Conservation (phyloP, 2,888 invertebrate genomes). For the Timandra comae region DNA sequence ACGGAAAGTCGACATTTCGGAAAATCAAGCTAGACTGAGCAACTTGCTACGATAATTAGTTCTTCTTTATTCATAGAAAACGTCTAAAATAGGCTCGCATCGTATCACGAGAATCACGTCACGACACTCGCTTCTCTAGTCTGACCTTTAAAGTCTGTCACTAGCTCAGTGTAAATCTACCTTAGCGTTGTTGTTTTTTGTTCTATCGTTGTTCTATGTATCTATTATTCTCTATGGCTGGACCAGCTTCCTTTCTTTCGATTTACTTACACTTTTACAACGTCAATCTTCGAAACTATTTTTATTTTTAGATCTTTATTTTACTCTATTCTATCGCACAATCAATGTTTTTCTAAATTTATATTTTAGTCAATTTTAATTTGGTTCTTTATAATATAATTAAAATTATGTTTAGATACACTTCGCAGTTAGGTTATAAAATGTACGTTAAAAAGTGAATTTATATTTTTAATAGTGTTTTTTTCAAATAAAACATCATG, state of each 20-base stretch:
- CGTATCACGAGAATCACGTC: no score
- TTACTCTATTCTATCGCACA: no score
- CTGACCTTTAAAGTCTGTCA: no score
- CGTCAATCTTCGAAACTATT: conserved; percentile 37
- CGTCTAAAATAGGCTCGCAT: no score
- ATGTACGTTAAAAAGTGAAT: conserved; percentile 35
- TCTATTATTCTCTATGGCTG: not conserved
- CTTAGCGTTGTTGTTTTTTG: no score
- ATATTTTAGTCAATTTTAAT: not conserved
- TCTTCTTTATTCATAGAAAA: no score
- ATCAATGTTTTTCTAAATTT: not conserved
- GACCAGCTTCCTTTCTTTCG: conserved; percentile 54
- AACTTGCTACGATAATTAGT: no score
- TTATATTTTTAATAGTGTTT: conserved; percentile 14
- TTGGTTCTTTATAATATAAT: not conserved
- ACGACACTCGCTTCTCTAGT: no score
- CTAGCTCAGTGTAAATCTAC: no score
- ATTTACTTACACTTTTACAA: conserved; percentile 26
- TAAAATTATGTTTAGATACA: not conserved
- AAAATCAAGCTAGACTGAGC: no score
- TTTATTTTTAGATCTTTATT: conserved; percentile 13
- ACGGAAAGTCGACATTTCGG: no score
- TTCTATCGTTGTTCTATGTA: no score
- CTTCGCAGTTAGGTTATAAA: conserved; percentile 46
- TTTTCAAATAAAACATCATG: conserved; percentile 34